Percentiles rank a stretch among this genome's conserved stretches.
Evolutionary conservation across 2,797 vertebrate species (phyloP).

Genomic region (Leucoraja ocellata): DNA sequence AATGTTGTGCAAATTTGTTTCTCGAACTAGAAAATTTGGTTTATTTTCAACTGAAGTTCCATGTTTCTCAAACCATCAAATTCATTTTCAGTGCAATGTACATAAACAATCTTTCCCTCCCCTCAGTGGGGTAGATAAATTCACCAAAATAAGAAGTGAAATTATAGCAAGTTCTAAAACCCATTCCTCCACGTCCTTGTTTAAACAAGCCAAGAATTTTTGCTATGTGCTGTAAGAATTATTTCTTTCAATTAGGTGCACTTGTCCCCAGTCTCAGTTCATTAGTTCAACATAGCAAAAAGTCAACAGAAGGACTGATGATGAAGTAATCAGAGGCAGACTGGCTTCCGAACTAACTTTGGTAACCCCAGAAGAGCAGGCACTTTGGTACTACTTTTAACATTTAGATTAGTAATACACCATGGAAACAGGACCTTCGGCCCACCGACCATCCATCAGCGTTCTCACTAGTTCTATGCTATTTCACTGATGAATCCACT

Average conservation of each 20-base stretch:
- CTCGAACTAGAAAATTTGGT: background rate
- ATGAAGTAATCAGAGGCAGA: constrained; percentile 79
- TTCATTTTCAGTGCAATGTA: background rate
- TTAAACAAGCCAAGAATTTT: constrained; percentile 25
- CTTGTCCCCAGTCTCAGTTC: constrained; percentile 84
- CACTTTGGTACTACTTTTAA: background rate
- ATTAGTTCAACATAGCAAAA: constrained; percentile 69
- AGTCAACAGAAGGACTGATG: constrained; percentile 82
- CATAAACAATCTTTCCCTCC: too few species aligned
- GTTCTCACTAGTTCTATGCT: too few species aligned
- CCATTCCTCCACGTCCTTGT: background rate
- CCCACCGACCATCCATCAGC: too few species aligned
- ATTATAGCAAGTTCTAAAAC: background rate
- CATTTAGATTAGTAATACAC: too few species aligned
- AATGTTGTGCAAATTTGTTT: background rate
- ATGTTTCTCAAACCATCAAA: background rate
- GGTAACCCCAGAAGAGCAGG: background rate
- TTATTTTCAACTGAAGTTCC: background rate
- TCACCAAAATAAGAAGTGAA: too few species aligned
- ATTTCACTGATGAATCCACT: too few species aligned
- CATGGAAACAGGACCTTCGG: too few species aligned
- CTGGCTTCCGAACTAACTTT: constrained; percentile 53
- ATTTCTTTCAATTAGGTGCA: constrained; percentile 81
- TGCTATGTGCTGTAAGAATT: constrained; percentile 76
- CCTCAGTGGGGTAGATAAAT: too few species aligned